Percentiles rank a stretch among this genome's conserved stretches.
phyloP scores from a whole-genome alignment of 2,797 vertebrate species.

The Danio tinwini region DNA sequence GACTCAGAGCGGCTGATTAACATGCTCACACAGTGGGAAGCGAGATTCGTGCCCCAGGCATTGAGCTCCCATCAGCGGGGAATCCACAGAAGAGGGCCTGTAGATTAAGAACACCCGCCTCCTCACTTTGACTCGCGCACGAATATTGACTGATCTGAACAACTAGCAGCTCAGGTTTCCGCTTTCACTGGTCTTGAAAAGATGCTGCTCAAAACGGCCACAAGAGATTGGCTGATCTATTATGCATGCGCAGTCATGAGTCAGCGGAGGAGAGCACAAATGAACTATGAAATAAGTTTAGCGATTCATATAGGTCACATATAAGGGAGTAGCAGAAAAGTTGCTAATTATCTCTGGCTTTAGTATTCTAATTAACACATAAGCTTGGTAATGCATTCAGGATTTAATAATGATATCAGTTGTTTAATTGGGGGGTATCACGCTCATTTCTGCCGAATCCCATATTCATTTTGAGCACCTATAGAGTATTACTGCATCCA shows the following conservation, averaged over 20 bases:
- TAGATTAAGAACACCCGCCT: slow-evolving; percentile 33
- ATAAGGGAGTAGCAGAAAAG: not conserved
- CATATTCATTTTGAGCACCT: no score
- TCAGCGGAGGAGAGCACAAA: not conserved
- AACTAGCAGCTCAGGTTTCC: slow-evolving; percentile 5
- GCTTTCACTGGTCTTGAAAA: not conserved
- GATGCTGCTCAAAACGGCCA: not conserved
- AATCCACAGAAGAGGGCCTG: slow-evolving; percentile 30
- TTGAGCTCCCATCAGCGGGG: slow-evolving; percentile 12
- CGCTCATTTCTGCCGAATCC: no score
- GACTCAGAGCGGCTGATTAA: slow-evolving; percentile 38
- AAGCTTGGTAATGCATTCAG: not conserved
- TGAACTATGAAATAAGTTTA: not conserved
- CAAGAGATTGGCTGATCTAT: slow-evolving; percentile 15
- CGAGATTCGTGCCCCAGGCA: slow-evolving; percentile 19
- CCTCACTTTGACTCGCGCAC: not conserved
- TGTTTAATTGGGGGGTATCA: not conserved
- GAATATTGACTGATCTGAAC: slow-evolving; percentile 43
- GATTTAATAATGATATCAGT: not conserved
- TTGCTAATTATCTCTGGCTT: slow-evolving; percentile 28
- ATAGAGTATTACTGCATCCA: no score
- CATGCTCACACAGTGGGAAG: slow-evolving; percentile 38
- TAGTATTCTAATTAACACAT: slow-evolving; percentile 7
- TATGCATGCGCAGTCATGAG: slow-evolving; percentile 18
- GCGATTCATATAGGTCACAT: not conserved